These are phyloP conservation scores for Folsomia candida DNA, from an alignment of 2,888 invertebrate species.

Conservation along the genomic window DNA sequence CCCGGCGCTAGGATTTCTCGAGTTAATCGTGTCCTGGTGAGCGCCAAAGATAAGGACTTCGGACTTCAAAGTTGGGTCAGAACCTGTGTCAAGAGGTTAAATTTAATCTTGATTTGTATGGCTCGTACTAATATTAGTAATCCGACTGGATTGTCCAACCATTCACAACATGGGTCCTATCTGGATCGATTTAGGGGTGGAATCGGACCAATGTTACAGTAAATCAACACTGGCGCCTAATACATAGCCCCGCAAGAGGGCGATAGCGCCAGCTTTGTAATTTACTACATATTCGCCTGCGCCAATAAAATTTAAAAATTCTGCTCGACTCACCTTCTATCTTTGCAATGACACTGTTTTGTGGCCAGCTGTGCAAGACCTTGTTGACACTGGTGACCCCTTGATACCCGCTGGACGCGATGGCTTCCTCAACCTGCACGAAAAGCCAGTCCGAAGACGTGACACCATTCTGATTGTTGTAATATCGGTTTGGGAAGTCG, in stretches of 20 bases:
- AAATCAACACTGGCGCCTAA: too few species aligned
- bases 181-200: too few species aligned
- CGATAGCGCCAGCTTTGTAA: too few species aligned
- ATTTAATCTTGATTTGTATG: too few species aligned
- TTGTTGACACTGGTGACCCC: slow-evolving; percentile 20
- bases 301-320: too few species aligned
- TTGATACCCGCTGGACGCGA: slow-evolving; percentile 8
- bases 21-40: slow-evolving; percentile 29
- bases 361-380: slow-evolving; percentile 22
- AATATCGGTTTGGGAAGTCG: slow-evolving; percentile 27
- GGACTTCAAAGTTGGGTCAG: slow-evolving; percentile 18
- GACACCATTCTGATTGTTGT: slow-evolving; percentile 17
- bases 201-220: too few species aligned
- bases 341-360: slow-evolving; percentile 30
- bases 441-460: slow-evolving; percentile 27
- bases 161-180: too few species aligned
- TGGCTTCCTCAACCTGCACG: slow-evolving; percentile 11
- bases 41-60: slow-evolving; percentile 35
- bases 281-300: too few species aligned
- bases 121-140: too few species aligned
- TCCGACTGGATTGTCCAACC: too few species aligned
- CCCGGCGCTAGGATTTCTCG: neutral
- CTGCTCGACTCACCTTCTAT: slow-evolving; percentile 24
- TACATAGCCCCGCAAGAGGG: too few species aligned
- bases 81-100: too few species aligned